Evolutionary conservation across 2,888 invertebrate genomes (phyloP), one percentile per base, ranked within the genome.

Genomic region (Smittia sp.): DNA sequence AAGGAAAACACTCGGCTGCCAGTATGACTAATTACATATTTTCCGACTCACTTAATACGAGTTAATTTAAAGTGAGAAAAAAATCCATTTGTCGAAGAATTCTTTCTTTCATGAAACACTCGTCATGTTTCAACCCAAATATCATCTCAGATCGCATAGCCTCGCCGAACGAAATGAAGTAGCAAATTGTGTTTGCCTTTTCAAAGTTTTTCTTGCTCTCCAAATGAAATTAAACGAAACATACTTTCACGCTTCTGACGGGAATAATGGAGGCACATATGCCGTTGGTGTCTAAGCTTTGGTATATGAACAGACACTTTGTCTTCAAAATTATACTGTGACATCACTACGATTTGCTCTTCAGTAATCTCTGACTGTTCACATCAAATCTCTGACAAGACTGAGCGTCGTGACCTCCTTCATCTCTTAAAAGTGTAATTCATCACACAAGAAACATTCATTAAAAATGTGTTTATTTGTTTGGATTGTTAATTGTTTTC

Each of bases 401-500:
- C n/a, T n/a, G n/a, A n/a, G 62, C 15, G n/a, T 65, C 20, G 1
- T 13, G n/a, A 27, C 13, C 65, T 15, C 65, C 2, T 32, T 27
- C 32, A 9, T 2, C 18, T 65, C 32, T 65, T 11, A 65, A 32
- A 32, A 27, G 11, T 52, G 54, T 27, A 18, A 69, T 69, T 69
- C 27, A 69, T 69, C 52, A 27, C n/a, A n/a, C 11, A 69, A 41
- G 41, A 58, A 58, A 38, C 32, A 62, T 72, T 25, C 38, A 72
- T 38, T 25, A 58, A 58, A 32, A 62, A 41, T 27, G 62, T 73
- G 63, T 73, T 27, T 73, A 65, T 73, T 73, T 73, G 73, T 73
- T 73, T 65, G 7, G 41, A 73, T 65, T 65, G 65, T 73, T 73
- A 73, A 73, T 73, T 73, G 73, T 73, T 73, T 63, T 73, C 62